Conservation (phyloP, 2,888 invertebrate genomes). For the Harmothoe impar region DNA sequence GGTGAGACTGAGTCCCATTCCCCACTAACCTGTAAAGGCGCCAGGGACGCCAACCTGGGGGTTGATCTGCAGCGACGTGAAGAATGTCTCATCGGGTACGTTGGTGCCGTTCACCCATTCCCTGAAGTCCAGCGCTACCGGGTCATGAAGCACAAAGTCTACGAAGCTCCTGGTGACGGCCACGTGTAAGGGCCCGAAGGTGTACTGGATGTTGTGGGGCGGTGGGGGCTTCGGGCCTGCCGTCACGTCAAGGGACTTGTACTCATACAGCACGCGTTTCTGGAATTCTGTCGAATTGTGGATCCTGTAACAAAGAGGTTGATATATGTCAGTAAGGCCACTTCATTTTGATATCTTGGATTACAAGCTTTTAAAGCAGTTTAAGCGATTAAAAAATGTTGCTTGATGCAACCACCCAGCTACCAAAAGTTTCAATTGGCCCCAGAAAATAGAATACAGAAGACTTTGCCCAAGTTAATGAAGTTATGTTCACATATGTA, state of each 20-base stretch:
- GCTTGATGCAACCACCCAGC: too few species aligned
- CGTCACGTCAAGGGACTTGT: neutral
- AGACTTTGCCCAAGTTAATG: too few species aligned
- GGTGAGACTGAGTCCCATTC: too few species aligned
- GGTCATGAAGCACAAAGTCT: constrained; percentile 74
- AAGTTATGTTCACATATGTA: too few species aligned
- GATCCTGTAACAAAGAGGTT: too few species aligned
- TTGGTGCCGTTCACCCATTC: constrained; percentile 75
- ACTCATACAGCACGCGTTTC: neutral
- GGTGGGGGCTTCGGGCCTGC: neutral
- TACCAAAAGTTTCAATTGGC: too few species aligned
- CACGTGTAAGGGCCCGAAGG: constrained; percentile 76
- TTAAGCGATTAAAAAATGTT: too few species aligned
- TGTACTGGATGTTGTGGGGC: constrained; percentile 62
- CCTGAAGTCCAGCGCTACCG: constrained; percentile 71
- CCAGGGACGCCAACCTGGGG: constrained; percentile 76
- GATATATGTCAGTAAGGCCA: too few species aligned
- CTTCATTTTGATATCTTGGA: too few species aligned
- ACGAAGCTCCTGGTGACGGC: constrained; percentile 74
- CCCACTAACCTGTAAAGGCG: constrained; percentile 73
- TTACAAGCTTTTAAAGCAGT: too few species aligned
- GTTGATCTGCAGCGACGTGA: constrained; percentile 76
- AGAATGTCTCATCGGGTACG: constrained; percentile 80
- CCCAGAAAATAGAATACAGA: too few species aligned
- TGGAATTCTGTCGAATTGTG: neutral